These are phyloP conservation scores for Syngnathus acus DNA, from an alignment of 2,797 vertebrate species.

Conservation along the genomic window DNA sequence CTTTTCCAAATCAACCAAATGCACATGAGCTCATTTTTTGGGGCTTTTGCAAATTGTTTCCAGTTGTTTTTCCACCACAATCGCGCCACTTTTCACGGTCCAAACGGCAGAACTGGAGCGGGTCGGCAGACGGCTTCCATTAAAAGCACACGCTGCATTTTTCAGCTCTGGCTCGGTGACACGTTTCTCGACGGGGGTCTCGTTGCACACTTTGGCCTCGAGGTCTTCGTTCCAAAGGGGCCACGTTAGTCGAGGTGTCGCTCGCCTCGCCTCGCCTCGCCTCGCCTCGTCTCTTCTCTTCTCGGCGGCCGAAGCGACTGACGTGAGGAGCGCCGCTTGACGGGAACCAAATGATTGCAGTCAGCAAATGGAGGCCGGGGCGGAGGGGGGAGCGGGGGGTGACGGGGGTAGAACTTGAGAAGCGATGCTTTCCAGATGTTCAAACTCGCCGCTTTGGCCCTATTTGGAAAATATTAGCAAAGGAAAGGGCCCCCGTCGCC, in stretches of 20 bases:
- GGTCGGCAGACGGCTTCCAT: slow-evolving; percentile 60
- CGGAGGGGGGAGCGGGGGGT: slow-evolving; percentile 20
- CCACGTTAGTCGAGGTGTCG: not conserved
- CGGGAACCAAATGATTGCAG: slow-evolving; percentile 65
- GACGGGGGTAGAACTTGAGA: no score
- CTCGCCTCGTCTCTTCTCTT: no score
- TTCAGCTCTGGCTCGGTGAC: slow-evolving; percentile 69
- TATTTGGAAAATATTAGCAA: slow-evolving; percentile 56
- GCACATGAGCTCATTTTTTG: slow-evolving; percentile 41
- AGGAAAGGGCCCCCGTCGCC: slow-evolving; percentile 43
- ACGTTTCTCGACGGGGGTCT: slow-evolving; percentile 48
- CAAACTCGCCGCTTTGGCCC: slow-evolving; percentile 73
- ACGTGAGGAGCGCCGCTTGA: slow-evolving; percentile 26
- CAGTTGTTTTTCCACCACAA: slow-evolving; percentile 60
- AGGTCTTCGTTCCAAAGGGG: not conserved
- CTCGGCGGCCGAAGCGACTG: not conserved
- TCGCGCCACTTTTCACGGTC: slow-evolving; percentile 55
- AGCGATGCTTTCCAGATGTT: slow-evolving; percentile 85
- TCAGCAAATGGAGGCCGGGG: slow-evolving; percentile 55
- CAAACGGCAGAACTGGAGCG: slow-evolving; percentile 62
- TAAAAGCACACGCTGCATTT: slow-evolving; percentile 75
- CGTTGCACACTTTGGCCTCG: not conserved
- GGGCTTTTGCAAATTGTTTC: slow-evolving; percentile 42
- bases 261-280: not conserved
- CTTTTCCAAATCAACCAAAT: slow-evolving; percentile 27